These are phyloP conservation scores for Ephialtes manifestator DNA, from an alignment of 2,888 invertebrate genomes.

Conservation along the genomic window DNA sequence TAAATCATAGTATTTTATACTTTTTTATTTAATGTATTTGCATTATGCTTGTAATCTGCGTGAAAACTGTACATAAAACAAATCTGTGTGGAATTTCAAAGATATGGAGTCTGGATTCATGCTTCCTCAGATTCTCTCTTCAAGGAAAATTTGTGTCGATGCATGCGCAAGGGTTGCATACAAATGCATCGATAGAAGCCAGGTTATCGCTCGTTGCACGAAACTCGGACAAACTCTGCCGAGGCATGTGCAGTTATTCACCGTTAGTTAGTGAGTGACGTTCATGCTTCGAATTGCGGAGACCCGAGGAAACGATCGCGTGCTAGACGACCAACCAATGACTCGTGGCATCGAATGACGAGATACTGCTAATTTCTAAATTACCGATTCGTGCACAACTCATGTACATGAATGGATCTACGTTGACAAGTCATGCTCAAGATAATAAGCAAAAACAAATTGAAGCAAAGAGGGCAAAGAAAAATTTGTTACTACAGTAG, in stretches of 20 bases:
- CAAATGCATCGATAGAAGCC: constrained; percentile 39
- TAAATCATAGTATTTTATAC: no score
- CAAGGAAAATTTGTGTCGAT: background rate
- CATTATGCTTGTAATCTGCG: background rate
- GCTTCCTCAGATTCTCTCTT: background rate
- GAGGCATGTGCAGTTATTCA: constrained; percentile 58
- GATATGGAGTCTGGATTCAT: constrained; percentile 1
- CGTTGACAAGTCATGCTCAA: no score
- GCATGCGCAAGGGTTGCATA: constrained; percentile 4
- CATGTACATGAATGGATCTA: background rate
- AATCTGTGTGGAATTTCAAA: constrained; percentile 4
- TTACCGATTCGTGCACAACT: constrained; percentile 50
- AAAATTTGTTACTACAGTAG: background rate
- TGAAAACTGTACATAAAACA: background rate
- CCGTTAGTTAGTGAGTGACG: constrained; percentile 47
- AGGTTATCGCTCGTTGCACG: constrained; percentile 22
- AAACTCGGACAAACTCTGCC: constrained; percentile 53
- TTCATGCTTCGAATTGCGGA: constrained; percentile 24
- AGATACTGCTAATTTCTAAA: constrained; percentile 54
- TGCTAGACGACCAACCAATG: constrained; percentile 37
- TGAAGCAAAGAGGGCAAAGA: background rate
- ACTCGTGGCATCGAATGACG: constrained; percentile 27
- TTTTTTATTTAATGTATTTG: background rate
- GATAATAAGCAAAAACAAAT: constrained; percentile 2
- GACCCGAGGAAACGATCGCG: constrained; percentile 24